Evolutionary conservation across 2,797 vertebrate genomes (phyloP), one percentile per base, ranked within the genome.

Genomic region (Heliangelus exortis): DNA sequence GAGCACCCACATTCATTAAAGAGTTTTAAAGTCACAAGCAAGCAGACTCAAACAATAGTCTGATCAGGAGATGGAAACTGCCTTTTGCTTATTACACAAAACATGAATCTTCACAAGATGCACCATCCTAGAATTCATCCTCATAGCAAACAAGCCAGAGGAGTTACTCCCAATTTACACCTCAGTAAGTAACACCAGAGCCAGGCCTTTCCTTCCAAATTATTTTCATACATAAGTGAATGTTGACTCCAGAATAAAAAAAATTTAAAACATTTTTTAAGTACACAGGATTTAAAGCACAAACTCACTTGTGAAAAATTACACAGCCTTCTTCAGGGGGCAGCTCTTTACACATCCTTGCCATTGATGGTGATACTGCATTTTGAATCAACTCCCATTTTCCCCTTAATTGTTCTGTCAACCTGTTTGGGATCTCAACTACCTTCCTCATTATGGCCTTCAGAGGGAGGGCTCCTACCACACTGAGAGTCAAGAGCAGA

Each of bases 401-500:
- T 95, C 87, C 84, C 80, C 91, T 92, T 97, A 97, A 98, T 98
- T 97, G 97, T 97, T 96, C 97, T 96, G 96, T 97, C 97, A 97
- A 92, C 95, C 93, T 97, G 96, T 97, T 98, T 97, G 97, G 97
- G 97, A 98, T 97, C 95, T 97, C 97, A 95, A 97, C 97, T 97
- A 96, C 95, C 94, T 97, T 96, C 97, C 98, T 99, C 99, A 99
- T 99, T 99, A 99, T 91, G 41, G 97, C 97, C 98, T 98, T 98
- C 98, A 98, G 98, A 98, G 98, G 98, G 97, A 98, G 98, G 95
- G 97, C 97, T 98, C 97, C 98, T 97, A 96, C 97, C 98, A 97
- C 95, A 95, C 98, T 87, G 98, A 97, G 98, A 98, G 98, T 98
- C 98, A 99, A 98, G 98, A 98, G 98, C 98, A 98, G 98, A 98